Evolutionary conservation across 2,797 vertebrate species (phyloP).

Genomic region (Ceyx erithaca): DNA sequence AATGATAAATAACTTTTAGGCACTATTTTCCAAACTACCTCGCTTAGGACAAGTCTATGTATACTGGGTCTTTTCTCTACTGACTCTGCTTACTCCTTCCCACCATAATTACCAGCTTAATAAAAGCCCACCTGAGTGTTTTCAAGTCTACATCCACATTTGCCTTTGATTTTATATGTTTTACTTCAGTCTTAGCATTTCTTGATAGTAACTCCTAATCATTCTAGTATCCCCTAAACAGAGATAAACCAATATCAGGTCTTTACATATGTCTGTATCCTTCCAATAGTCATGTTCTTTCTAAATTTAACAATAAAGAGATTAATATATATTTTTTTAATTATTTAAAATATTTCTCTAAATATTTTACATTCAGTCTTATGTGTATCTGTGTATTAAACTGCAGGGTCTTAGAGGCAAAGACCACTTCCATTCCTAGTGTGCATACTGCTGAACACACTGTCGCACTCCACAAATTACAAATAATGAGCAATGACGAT

Average conservation of each 20-base stretch:
- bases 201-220: neutral
- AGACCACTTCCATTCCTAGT: neutral
- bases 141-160: neutral
- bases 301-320: neutral
- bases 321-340: neutral
- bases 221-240: neutral
- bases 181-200: neutral
- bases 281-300: neutral
- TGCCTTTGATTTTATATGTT: neutral
- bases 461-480: slow-evolving; percentile 68
- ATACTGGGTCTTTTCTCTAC: neutral
- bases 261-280: neutral
- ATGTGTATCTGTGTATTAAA: neutral
- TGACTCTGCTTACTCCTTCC: neutral
- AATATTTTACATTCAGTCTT: neutral
- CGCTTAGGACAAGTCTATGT: neutral
- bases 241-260: fast-evolving
- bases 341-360: neutral
- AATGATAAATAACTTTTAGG: neutral
- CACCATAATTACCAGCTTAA: neutral
- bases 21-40: neutral
- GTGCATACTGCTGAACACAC: slow-evolving; percentile 40
- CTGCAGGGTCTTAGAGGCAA: neutral
- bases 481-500: slow-evolving; percentile 46
- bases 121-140: neutral